These are phyloP conservation scores for Euwallacea fornicatus DNA, from an alignment of 1,140 invertebrate species.

Conservation along the genomic window DNA sequence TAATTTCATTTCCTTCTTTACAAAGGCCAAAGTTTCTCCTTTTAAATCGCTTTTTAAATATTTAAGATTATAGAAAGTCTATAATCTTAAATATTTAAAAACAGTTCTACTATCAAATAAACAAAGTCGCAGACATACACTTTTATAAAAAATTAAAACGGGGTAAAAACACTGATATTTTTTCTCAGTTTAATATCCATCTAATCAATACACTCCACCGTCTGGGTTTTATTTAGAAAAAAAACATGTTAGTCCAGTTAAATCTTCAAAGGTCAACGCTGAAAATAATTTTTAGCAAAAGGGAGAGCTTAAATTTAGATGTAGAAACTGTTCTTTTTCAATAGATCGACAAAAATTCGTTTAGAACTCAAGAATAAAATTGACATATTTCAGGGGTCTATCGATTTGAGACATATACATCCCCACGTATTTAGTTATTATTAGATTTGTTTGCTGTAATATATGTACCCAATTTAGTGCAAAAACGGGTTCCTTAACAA, in stretches of 20 bases:
- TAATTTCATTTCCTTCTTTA: not conserved
- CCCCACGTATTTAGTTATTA: too few relatives aligned
- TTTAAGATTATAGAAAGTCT: not conserved
- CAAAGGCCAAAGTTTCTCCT: too few relatives aligned
- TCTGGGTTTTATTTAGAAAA: constrained; percentile 33
- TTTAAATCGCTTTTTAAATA: not conserved
- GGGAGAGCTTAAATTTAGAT: too few relatives aligned
- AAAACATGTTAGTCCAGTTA: constrained; percentile 18
- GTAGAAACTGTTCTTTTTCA: too few relatives aligned
- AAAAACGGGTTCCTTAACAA: too few relatives aligned
- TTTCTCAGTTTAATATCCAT: constrained; percentile 25
- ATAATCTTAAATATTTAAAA: not conserved
- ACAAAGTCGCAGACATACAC: constrained; percentile 19
- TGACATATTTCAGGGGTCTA: too few relatives aligned
- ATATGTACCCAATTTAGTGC: too few relatives aligned
- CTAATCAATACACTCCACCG: constrained; percentile 26
- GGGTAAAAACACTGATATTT: constrained; percentile 17
- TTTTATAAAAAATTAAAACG: constrained; percentile 30
- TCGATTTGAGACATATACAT: too few relatives aligned
- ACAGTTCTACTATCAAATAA: not conserved
- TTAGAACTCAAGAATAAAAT: too few relatives aligned
- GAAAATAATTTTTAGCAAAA: not conserved
- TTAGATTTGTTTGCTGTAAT: too few relatives aligned
- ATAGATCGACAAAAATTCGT: too few relatives aligned
- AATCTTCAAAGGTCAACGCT: constrained; percentile 4